phyloP scores from a whole-genome alignment of 2,888 invertebrate genomes.

The Lasioglossum marginatum region DNA sequence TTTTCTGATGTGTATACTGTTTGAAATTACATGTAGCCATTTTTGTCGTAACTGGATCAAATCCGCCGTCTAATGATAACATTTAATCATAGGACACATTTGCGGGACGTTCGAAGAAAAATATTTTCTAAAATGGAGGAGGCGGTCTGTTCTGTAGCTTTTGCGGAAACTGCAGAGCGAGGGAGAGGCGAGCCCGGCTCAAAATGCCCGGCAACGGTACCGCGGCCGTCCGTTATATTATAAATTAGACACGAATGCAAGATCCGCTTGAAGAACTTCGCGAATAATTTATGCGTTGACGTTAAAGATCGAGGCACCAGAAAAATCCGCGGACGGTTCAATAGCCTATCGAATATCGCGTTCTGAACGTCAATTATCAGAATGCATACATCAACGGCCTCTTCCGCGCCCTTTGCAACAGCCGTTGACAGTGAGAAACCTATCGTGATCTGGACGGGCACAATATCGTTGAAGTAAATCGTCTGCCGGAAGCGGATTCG shows the following conservation, averaged over 20 bases:
- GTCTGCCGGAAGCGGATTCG: constrained; percentile 9
- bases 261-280: constrained; percentile 42
- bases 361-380: constrained; percentile 24
- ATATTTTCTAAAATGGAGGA: background rate
- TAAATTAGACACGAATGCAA: constrained; percentile 51
- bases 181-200: constrained; percentile 17
- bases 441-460: background rate
- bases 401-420: background rate
- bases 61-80: too few relatives aligned
- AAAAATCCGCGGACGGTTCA: constrained; percentile 6
- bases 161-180: background rate
- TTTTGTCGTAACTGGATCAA: too few relatives aligned
- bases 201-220: constrained; percentile 50
- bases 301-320: background rate
- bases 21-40: too few relatives aligned
- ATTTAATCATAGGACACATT: too few relatives aligned
- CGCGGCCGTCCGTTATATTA: constrained; percentile 44
- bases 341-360: constrained; percentile 25
- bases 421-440: background rate
- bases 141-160: background rate
- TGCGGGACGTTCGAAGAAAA: too few relatives aligned
- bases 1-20: too few relatives aligned
- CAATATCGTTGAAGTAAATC: background rate
- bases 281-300: constrained; percentile 53
- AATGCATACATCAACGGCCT: background rate